Evolutionary conservation across 2,888 invertebrate genomes (phyloP), one percentile per base, ranked within the genome.

Genomic region (Epistrophella euchroma): DNA sequence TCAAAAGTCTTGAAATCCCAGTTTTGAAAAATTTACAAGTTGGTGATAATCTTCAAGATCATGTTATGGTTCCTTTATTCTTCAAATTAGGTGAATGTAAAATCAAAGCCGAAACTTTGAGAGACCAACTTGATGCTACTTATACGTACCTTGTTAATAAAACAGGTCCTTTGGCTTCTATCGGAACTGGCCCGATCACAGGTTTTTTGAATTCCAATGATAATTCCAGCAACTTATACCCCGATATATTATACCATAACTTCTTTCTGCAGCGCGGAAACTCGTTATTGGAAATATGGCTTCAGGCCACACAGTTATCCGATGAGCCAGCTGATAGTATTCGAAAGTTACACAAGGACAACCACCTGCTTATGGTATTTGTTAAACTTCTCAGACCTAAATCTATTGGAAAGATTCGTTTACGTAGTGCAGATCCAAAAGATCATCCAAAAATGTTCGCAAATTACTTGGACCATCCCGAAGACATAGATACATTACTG

Each of bases 41-140:
- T 0, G 96, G 96, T 0, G 93, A 95, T 86, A 96, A 97, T 90
- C 93, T 97, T 0, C 97, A 97, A 90, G 97, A 97, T 90, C 97
- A 97, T 90, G 95, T 96, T 62, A 95, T 95, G 13, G 93, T 95
- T 76, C 89, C 90, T 4, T 78, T 89, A 5, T 75, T 87, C 19
- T 74, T 91, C 28, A 88, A 88, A 80, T 93, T 94, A 89, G 93
- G 93, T 9, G 73, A 88, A 11, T 79, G 88, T 4, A 75, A 28
- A 25, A 75, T 88, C 1, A 55, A 58, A 17, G n/a, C 15, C 1
- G 17, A 56, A n/a, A 56, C 71, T 7, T n/a, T 19, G 13, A 62
- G 22, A 32, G 87, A 87, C 3, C 19, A 40, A 7, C 22, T 88
- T 0, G 85, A 88, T 62, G 62, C 13, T 40, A 68, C 79, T 3